These are phyloP conservation scores for Paratilapia polleni DNA, from an alignment of 2,113 vertebrate genomes.

Conservation along the genomic window DNA sequence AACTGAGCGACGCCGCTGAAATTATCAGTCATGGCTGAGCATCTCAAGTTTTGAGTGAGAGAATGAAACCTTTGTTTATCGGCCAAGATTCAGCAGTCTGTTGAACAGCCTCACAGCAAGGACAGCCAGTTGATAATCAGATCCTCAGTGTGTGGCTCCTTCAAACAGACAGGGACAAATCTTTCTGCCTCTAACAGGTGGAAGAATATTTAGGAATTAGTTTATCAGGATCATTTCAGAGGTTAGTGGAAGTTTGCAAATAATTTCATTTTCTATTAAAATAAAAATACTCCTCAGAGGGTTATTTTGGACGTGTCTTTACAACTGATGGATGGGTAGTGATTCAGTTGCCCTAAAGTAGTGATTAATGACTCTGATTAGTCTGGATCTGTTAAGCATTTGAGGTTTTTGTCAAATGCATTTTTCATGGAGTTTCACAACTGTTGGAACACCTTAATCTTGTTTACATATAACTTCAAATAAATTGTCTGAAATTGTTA, in stretches of 20 bases:
- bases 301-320: background rate
- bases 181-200: slow-evolving; percentile 34
- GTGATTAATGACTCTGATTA: slow-evolving; percentile 67
- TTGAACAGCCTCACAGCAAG: slow-evolving; percentile 47
- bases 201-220: background rate
- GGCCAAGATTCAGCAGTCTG: slow-evolving; percentile 52
- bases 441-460: slow-evolving; percentile 9
- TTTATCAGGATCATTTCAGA: background rate
- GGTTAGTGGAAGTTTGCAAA: background rate
- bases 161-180: slow-evolving; percentile 31
- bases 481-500: slow-evolving; percentile 7
- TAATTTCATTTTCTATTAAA: background rate
- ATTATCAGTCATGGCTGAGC: slow-evolving; percentile 68
- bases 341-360: slow-evolving; percentile 63
- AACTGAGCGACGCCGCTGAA: slow-evolving; percentile 62
- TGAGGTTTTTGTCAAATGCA: slow-evolving; percentile 63
- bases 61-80: slow-evolving; percentile 67
- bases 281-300: slow-evolving; percentile 1
- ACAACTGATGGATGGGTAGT: slow-evolving; percentile 73
- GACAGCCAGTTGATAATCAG: slow-evolving; percentile 60
- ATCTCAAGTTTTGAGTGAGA: slow-evolving; percentile 45
- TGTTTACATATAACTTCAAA: slow-evolving; percentile 32
- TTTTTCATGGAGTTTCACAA: slow-evolving; percentile 50
- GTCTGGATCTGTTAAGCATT: slow-evolving; percentile 62
- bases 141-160: slow-evolving; percentile 41